A percentile compares a stretch with the other conserved stretches of the same genome.
These are phyloP conservation scores for Leptoclinus maculatus DNA, from an alignment of 2,797 vertebrate genomes.

Conservation along the genomic window DNA sequence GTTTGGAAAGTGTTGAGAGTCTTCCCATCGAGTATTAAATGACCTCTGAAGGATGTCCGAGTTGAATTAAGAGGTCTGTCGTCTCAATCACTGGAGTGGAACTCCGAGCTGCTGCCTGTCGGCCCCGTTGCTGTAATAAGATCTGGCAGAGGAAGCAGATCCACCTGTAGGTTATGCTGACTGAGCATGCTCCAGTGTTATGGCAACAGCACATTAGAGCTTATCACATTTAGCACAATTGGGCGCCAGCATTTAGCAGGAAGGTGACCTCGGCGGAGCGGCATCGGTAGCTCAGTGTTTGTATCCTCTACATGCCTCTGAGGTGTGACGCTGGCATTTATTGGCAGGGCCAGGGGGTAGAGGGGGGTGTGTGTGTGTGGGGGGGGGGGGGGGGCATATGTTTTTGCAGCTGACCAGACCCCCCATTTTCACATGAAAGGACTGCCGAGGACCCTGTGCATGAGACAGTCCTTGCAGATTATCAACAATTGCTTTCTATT, in stretches of 20 bases:
- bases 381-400: constrained; percentile 64
- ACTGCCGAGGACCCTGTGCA: constrained; percentile 64
- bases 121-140: constrained; percentile 66
- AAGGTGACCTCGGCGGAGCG: constrained; percentile 78
- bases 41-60: constrained; percentile 74
- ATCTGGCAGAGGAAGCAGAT: constrained; percentile 76
- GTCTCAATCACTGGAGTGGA: constrained; percentile 71
- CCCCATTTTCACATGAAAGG: constrained; percentile 83
- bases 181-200: constrained; percentile 64
- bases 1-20: constrained; percentile 67
- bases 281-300: constrained; percentile 47
- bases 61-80: constrained; percentile 78
- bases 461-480: constrained; percentile 68
- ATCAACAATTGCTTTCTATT: constrained; percentile 82
- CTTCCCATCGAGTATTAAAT: constrained; percentile 74
- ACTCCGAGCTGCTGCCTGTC: constrained; percentile 48
- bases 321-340: constrained; percentile 84
- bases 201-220: constrained; percentile 67
- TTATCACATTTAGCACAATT: constrained; percentile 70
- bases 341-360: constrained; percentile 68
- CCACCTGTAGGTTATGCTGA: constrained; percentile 81
- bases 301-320: constrained; percentile 55
- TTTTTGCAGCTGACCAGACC: constrained; percentile 87
- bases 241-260: constrained; percentile 72
- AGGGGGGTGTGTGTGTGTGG: constrained; percentile 20